These are phyloP conservation scores for Thymallus thymallus DNA, from an alignment of 2,113 vertebrate genomes.

Conservation along the genomic window DNA sequence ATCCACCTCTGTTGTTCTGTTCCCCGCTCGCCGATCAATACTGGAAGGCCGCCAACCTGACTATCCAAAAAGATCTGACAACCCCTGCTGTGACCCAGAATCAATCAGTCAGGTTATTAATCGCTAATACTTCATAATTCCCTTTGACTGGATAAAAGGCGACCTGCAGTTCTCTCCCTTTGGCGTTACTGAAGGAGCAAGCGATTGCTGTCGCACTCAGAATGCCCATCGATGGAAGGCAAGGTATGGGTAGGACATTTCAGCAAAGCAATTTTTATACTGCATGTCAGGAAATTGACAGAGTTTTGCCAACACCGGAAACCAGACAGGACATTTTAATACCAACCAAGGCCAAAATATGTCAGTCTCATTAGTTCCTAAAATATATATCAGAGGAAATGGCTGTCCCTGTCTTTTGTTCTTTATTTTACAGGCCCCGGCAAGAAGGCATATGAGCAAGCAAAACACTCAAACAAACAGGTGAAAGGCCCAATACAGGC, in stretches of 20 bases:
- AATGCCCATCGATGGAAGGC: not conserved
- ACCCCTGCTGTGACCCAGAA: constrained; percentile 26
- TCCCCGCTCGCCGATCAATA: constrained; percentile 29
- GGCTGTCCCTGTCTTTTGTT: constrained; percentile 14
- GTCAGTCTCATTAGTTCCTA: too few species aligned
- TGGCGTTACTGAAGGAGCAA: not conserved
- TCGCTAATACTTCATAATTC: constrained; percentile 33
- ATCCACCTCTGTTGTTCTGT: constrained; percentile 27
- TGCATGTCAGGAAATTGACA: constrained; percentile 6
- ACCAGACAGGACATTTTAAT: constrained; percentile 6
- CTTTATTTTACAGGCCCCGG: constrained; percentile 31
- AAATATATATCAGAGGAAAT: constrained; percentile 24
- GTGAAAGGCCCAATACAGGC: not conserved
- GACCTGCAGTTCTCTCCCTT: not conserved
- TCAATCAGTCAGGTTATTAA: constrained; percentile 36
- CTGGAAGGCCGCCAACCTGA: constrained; percentile 23
- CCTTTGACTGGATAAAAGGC: constrained; percentile 10
- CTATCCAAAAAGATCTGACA: constrained; percentile 2
- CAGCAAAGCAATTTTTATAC: not conserved
- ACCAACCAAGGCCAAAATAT: too few species aligned
- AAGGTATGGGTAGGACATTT: not conserved
- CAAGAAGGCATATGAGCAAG: constrained; percentile 23
- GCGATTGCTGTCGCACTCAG: not conserved
- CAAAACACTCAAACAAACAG: not conserved
- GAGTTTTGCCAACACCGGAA: constrained; percentile 7